Evolutionary conservation across 2,888 invertebrate species (phyloP), one percentile per base, ranked within the genome.

Genomic region (Cryptus viduatorius): DNA sequence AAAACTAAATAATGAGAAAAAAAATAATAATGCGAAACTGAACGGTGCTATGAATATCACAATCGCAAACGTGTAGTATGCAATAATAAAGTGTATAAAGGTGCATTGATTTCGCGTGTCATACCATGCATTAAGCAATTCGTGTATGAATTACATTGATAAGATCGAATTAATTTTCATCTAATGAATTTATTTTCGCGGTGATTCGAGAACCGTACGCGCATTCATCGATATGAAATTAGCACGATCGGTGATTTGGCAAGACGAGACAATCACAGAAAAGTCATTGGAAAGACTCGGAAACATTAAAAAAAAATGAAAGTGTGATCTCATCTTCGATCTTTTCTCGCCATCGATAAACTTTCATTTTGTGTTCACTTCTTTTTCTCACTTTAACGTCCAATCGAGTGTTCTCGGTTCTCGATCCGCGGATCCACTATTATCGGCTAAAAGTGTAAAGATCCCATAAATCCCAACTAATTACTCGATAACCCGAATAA

Each of bases 41-140:
- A 50, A 76, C 42, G 64, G 75, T 14, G 50, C 46, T 44, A 73
- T 48, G 42, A 68, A 37, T 83, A 73, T 78, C 64, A 42, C 77
- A 82, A 79, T 75, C 86, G 86, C 87, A 83, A 89, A 89, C 89
- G 89, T 91, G 90, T 91, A 90, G 90, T 88, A 90, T 90, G 90
- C 91, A 90, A 90, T 90, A 90, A 90, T 90, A 88, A 61, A 80
- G 85, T 88, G 86, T 90, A 87, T 88, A 89, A 87, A 90, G 83
- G 67, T 84, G 76, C 86, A 84, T 86, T 88, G 84, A 88, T 88
- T 88, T 89, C 88, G 87, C 86, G 87, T 85, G 86, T 87, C 86
- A 87, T 83, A 86, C 81, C 7, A 84, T 77, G 24, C 8, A 56
- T 56, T 56, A 56, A 24, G 56, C 19, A 12, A 72, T 42, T 59